phyloP scores from a whole-genome alignment of 2,113 vertebrate genomes.

The Pelobates fuscus region DNA sequence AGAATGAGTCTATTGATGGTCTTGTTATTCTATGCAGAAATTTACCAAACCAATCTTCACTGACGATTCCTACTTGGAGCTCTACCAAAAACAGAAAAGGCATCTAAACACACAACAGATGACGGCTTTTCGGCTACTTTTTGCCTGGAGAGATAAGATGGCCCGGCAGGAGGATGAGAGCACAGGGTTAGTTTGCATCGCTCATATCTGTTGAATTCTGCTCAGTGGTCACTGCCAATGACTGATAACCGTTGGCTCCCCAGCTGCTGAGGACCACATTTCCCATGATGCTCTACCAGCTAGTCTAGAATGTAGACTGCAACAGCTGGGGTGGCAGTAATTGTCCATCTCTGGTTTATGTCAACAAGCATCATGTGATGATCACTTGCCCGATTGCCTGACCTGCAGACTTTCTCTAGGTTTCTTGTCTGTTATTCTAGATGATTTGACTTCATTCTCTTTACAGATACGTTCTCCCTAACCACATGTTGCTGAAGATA shows the following conservation, averaged over 20 bases:
- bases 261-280: no score
- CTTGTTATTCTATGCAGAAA: no score
- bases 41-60: slow-evolving; percentile 91
- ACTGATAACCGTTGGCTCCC: no score
- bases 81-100: slow-evolving; percentile 89
- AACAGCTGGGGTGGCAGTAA: not conserved
- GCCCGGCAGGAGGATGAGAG: slow-evolving; percentile 92
- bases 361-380: no score
- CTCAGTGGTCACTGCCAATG: no score
- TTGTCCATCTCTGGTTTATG: no score
- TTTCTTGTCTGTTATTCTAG: not conserved
- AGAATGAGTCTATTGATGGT: no score
- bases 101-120: slow-evolving; percentile 91
- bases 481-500: slow-evolving; percentile 94
- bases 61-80: slow-evolving; percentile 90
- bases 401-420: not conserved
- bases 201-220: no score
- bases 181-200: slow-evolving; percentile 75
- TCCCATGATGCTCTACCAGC: no score
- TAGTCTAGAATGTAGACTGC: no score
- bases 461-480: slow-evolving; percentile 88
- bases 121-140: slow-evolving; percentile 86
- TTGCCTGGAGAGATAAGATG: slow-evolving; percentile 89
- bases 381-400: not conserved
- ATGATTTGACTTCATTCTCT: not conserved